phyloP scores from a whole-genome alignment of 2,888 invertebrate species.

The Apamea monoglypha region DNA sequence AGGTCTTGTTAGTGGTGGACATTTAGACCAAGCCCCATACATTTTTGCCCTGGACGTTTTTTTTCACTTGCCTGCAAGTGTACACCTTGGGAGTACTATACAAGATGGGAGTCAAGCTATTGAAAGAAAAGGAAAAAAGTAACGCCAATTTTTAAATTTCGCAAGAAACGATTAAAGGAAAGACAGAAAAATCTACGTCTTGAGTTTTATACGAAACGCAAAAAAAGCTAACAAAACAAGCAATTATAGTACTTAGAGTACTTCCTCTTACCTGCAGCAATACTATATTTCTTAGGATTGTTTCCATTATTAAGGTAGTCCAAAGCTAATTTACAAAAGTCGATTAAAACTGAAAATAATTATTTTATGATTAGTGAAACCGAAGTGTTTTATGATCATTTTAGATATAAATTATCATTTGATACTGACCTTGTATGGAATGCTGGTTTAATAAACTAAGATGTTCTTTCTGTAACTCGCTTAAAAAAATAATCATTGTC shows the following conservation, averaged over 20 bases:
- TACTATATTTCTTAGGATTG: constrained; percentile 91
- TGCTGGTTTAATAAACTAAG: constrained; percentile 80
- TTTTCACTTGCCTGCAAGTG: background rate
- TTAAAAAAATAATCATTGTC: constrained; percentile 87
- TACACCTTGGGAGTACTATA: background rate
- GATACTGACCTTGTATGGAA: constrained; percentile 79
- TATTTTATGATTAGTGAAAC: background rate
- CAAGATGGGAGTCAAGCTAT: too few species aligned
- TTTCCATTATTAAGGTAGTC: constrained; percentile 92
- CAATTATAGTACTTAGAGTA: background rate
- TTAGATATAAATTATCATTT: background rate
- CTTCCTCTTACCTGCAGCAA: constrained; percentile 90
- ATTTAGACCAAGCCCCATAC: background rate
- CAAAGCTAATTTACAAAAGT: constrained; percentile 92
- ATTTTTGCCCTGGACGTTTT: background rate
- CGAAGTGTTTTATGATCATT: background rate
- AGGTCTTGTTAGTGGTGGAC: background rate
- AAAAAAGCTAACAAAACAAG: background rate
- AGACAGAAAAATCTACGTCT: background rate
- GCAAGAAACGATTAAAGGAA: background rate
- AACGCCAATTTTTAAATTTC: background rate
- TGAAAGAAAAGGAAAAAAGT: background rate
- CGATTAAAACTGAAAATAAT: constrained; percentile 90
- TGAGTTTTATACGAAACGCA: background rate
- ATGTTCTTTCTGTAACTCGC: constrained; percentile 87